Evolutionary conservation across 2,888 invertebrate species (phyloP).

Genomic region (Leuctra nigra): DNA sequence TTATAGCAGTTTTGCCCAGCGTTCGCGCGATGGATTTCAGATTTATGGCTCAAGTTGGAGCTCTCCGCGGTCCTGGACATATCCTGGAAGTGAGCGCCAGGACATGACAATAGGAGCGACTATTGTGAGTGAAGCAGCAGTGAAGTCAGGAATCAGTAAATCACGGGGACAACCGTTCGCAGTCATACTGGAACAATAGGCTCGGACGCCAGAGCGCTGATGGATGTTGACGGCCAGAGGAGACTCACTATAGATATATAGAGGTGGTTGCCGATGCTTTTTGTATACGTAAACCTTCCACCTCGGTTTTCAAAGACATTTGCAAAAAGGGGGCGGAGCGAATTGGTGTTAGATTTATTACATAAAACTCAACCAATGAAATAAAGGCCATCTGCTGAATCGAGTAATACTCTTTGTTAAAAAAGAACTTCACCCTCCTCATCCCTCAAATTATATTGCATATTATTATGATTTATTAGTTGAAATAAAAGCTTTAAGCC

Average conservation of each 20-base stretch:
- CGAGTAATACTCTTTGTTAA: constrained; percentile 18
- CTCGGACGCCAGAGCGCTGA: constrained; percentile 14
- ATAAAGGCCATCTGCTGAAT: constrained; percentile 45
- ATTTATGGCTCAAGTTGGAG: constrained; percentile 11
- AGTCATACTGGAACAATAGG: constrained; percentile 28
- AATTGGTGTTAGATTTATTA: constrained; percentile 29
- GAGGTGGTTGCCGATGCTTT: constrained; percentile 16
- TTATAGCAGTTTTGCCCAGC: constrained; percentile 17
- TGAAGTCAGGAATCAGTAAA: constrained; percentile 26
- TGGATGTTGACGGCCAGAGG: constrained; percentile 26
- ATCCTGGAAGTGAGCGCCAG: constrained; percentile 10
- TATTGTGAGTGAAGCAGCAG: constrained; percentile 23
- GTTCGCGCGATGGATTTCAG: constrained; percentile 12
- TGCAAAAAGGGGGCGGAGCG: constrained; percentile 26
- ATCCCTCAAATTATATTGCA: constrained; percentile 42
- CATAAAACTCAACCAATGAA: constrained; percentile 30
- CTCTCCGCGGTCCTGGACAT: constrained; percentile 4
- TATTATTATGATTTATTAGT: constrained; percentile 46
- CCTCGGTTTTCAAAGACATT: constrained; percentile 26
- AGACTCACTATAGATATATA: constrained; percentile 14
- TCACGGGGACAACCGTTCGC: constrained; percentile 25
- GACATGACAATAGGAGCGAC: constrained; percentile 14
- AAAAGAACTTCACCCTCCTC: constrained; percentile 17
- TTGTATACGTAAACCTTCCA: constrained; percentile 22
- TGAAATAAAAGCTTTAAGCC: constrained; percentile 37